These are phyloP conservation scores for Anagyrus pseudococci DNA, from an alignment of 2,888 invertebrate genomes.

Conservation along the genomic window DNA sequence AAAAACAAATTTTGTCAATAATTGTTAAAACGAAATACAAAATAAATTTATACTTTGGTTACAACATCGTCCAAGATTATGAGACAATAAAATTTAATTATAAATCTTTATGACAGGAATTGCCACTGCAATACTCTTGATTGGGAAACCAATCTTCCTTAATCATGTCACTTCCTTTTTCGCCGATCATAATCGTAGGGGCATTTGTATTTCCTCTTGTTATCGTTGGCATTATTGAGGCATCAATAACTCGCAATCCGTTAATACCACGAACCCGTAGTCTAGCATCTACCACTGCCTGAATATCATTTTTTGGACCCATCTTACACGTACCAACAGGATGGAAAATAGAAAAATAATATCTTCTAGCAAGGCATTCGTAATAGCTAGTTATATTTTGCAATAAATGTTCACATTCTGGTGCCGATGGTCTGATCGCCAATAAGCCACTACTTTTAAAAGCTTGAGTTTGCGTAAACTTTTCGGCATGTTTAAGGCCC, in stretches of 20 bases:
- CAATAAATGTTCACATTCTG: constrained; percentile 12
- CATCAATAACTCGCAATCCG: constrained; percentile 66
- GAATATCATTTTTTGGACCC: constrained; percentile 63
- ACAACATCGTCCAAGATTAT: too few species aligned
- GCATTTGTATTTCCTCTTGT: constrained; percentile 69
- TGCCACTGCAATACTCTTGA: not conserved
- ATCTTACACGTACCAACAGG: constrained; percentile 68
- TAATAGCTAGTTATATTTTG: constrained; percentile 5
- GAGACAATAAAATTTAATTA: too few species aligned
- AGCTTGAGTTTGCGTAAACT: constrained; percentile 65
- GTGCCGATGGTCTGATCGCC: constrained; percentile 72
- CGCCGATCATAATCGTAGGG: constrained; percentile 68
- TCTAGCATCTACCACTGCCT: constrained; percentile 65
- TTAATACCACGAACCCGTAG: constrained; percentile 63
- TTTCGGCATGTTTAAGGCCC: constrained; percentile 65
- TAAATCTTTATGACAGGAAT: not conserved
- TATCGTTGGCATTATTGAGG: constrained; percentile 68
- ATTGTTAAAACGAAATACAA: too few species aligned
- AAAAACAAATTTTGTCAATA: too few species aligned
- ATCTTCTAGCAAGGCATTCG: constrained; percentile 8
- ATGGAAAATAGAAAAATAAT: constrained; percentile 66
- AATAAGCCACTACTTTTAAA: constrained; percentile 54
- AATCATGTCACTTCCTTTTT: constrained; percentile 68
- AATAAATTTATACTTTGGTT: too few species aligned
- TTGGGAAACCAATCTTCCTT: constrained; percentile 62